These are phyloP conservation scores for Ceratina calcarata DNA, from an alignment of 1,140 invertebrate genomes.

Conservation along the genomic window DNA sequence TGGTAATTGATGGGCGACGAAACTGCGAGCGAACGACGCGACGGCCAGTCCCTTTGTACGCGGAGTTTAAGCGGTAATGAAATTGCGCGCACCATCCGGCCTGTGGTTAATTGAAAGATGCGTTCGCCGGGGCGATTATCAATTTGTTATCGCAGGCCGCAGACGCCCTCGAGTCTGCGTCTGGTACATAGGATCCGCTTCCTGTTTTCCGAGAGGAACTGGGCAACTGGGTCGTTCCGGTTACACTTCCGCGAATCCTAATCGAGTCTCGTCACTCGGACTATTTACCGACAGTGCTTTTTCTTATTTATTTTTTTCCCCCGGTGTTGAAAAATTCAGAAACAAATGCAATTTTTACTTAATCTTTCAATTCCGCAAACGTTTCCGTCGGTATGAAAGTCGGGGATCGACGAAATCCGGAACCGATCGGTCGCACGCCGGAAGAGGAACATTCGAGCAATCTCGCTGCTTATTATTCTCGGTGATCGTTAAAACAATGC, in stretches of 20 bases:
- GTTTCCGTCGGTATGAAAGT: background rate
- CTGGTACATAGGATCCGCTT: conserved; percentile 4
- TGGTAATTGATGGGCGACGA: background rate
- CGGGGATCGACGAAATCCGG: background rate
- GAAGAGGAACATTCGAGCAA: background rate
- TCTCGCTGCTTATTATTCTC: background rate
- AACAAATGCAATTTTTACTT: too few species aligned
- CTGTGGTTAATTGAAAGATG: conserved; percentile 42
- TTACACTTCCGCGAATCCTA: background rate
- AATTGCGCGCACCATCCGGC: conserved; percentile 38
- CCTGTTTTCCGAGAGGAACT: conserved; percentile 2
- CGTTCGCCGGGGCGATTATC: conserved; percentile 33
- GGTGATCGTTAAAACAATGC: conserved; percentile 3
- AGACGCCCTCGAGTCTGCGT: background rate
- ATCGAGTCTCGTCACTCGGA: background rate
- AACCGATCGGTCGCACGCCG: background rate
- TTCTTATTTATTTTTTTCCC: background rate
- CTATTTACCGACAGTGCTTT: background rate
- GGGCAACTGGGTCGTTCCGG: background rate
- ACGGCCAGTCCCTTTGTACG: background rate
- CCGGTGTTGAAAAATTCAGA: too few species aligned
- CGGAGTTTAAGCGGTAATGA: conserved; percentile 26
- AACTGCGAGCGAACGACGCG: conserved; percentile 5
- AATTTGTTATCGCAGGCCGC: conserved; percentile 29
- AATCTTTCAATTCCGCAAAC: too few species aligned